Evolutionary conservation across 2,113 vertebrate genomes (phyloP).

Genomic region (Scatophagus argus): DNA sequence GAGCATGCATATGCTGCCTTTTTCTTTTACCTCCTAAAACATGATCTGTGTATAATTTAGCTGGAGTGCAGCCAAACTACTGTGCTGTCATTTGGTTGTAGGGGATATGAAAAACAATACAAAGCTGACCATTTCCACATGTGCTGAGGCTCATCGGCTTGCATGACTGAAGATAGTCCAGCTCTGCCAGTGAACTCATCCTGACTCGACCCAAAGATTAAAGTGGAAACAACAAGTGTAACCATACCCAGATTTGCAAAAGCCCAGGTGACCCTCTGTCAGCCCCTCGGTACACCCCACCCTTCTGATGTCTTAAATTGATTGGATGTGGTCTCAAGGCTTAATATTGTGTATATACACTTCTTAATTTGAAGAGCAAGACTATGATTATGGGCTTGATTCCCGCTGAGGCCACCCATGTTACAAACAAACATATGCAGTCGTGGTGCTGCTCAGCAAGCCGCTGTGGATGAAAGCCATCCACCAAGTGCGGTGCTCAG

Average conservation of each 20-base stretch:
- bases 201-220: slow-evolving; percentile 5
- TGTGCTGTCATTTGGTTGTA: slow-evolving; percentile 10
- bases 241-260: slow-evolving; percentile 35
- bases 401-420: slow-evolving; percentile 73
- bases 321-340: slow-evolving; percentile 60
- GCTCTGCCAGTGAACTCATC: slow-evolving; percentile 34
- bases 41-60: background rate
- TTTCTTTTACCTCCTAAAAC: background rate
- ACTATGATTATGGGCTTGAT: slow-evolving; percentile 72
- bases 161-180: slow-evolving; percentile 2
- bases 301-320: slow-evolving; percentile 51
- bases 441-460: slow-evolving; percentile 44
- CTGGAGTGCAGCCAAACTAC: slow-evolving; percentile 12
- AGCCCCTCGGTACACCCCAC: slow-evolving; percentile 24
- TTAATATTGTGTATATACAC: slow-evolving; percentile 69
- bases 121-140: slow-evolving; percentile 44
- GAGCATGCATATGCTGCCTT: background rate
- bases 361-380: slow-evolving; percentile 66
- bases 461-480: slow-evolving; percentile 68
- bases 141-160: slow-evolving; percentile 1
- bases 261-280: slow-evolving; percentile 49
- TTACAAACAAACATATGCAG: slow-evolving; percentile 73
- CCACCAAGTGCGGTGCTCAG: slow-evolving; percentile 58
- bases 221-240: slow-evolving; percentile 40
- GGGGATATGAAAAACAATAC: slow-evolving; percentile 25